Conservation (phyloP, 2,797 vertebrate species). For the Poeciliopsis presidionis region DNA sequence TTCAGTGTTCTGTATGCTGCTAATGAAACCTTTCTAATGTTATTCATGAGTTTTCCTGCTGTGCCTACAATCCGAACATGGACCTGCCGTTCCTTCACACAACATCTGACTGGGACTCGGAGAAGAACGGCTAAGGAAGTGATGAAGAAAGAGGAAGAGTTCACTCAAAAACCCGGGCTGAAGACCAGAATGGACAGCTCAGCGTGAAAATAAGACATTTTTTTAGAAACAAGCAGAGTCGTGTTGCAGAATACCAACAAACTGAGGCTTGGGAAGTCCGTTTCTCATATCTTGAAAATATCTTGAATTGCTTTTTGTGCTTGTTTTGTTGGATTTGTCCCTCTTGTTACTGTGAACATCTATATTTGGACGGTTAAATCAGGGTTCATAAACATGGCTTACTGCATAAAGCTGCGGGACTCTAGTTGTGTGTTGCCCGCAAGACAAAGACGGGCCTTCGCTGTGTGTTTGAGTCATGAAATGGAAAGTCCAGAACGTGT, state of each 20-base stretch:
- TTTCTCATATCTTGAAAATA: background rate
- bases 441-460: constrained; percentile 24
- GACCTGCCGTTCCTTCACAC: constrained; percentile 51
- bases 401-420: background rate
- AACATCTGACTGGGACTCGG: constrained; percentile 43
- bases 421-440: constrained; percentile 23
- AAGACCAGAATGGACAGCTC: constrained; percentile 33
- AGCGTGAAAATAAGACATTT: constrained; percentile 20
- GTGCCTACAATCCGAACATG: constrained; percentile 46
- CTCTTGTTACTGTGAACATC: constrained; percentile 12
- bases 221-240: constrained; percentile 10
- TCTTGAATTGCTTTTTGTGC: background rate
- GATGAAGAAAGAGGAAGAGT: constrained; percentile 7
- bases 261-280: background rate
- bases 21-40: constrained; percentile 70
- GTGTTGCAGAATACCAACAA: constrained; percentile 21
- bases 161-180: constrained; percentile 9
- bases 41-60: constrained; percentile 72
- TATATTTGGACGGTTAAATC: constrained; percentile 42
- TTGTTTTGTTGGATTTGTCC: constrained; percentile 9
- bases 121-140: constrained; percentile 15
- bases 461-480: constrained; percentile 24
- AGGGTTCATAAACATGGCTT: background rate
- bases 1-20: constrained; percentile 38
- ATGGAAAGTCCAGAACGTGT: constrained; percentile 20